Evolutionary conservation across 53 echinoderm and acorn worm genomes (phyloP).

Genomic region (Stichopus horrens): DNA sequence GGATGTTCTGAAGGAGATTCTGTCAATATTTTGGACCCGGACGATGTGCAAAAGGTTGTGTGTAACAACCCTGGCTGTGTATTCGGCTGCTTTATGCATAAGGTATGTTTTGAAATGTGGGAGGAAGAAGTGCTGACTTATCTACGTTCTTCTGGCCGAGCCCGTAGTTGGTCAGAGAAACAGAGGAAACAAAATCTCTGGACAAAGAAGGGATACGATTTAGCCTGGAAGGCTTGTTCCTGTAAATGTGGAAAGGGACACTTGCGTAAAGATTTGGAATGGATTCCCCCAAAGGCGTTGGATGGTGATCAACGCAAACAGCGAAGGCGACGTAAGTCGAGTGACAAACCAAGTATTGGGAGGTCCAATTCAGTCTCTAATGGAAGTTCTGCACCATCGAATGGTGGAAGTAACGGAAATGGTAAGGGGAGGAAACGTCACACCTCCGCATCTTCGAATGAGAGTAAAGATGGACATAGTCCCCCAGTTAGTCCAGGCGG

Average conservation of each 20-base stretch:
- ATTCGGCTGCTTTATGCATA: constrained; percentile 87
- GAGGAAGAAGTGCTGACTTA: constrained; percentile 95
- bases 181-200: constrained; percentile 96
- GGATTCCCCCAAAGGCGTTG: constrained; percentile 83
- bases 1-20: constrained; percentile 68
- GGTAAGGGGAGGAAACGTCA: constrained; percentile 84
- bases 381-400: constrained; percentile 31
- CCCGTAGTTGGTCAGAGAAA: constrained; percentile 98
- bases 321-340: constrained; percentile 80
- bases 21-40: constrained; percentile 83
- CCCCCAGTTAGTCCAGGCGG: constrained; percentile 79
- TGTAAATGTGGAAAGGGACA: constrained; percentile 95
- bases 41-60: constrained; percentile 90
- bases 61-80: constrained; percentile 95
- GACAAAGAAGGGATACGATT: constrained; percentile 99
- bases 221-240: constrained; percentile 99
- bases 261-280: constrained; percentile 96
- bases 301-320: constrained; percentile 72
- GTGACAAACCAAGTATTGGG: constrained; percentile 97
- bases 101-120: constrained; percentile 83
- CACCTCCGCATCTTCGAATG: constrained; percentile 85
- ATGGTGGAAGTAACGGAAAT: constrained; percentile 55
- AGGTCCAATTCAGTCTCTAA: constrained; percentile 80
- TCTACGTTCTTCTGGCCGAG: constrained; percentile 92
- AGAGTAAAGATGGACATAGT: constrained; percentile 68